Evolutionary conservation across 2,888 invertebrate genomes (phyloP), one percentile per base, ranked within the genome.

Genomic region (Scaptomyza polygonia): DNA sequence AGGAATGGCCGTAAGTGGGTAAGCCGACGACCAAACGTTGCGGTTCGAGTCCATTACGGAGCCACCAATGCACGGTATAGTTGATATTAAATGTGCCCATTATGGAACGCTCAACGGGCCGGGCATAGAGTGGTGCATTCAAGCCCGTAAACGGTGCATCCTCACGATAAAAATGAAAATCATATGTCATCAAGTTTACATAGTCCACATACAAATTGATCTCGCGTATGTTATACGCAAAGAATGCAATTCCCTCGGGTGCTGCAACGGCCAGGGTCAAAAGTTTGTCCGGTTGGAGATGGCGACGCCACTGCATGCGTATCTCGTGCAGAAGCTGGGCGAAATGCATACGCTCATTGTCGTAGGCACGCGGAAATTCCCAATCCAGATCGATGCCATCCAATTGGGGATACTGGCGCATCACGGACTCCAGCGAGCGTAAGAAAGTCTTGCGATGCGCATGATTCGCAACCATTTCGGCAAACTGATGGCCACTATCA

Each of bases 131-230:
- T 0, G 98, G 97, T 0, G 97, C 94, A 91, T 98, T 98, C 12
- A 97, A 92, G 0, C 96, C 96, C 16, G 97, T 97, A 77, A 97
- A 94, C 0, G 97, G 97, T 1, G 95, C 95, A 67, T 94, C 94
- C 89, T 93, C 93, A 5, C 94, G 93, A 87, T 94, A 98, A 86
- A 94, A 95, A 90, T 98, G 97, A 88, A 94, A 98, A 90, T 98
- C 98, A 89, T 98, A 98, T 0, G 96, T 94, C 98, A 98, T 98
- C n/a, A 98, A 88, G 90, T 97, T 97, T 0, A 97, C 94, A 92
- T 94, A 97, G 91, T 98, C 97, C 0, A 95, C 94, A 89, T 95
- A 97, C 93, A 94, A 92, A 78, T 96, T 96, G 64, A 98, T 93
- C 89, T 95, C 94, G 18, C 93, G 93, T 11, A 97, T 94, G 89